Base-by-base conservation (phyloP, 2,113 vertebrate species). In the Hemiprocne comata region DNA sequence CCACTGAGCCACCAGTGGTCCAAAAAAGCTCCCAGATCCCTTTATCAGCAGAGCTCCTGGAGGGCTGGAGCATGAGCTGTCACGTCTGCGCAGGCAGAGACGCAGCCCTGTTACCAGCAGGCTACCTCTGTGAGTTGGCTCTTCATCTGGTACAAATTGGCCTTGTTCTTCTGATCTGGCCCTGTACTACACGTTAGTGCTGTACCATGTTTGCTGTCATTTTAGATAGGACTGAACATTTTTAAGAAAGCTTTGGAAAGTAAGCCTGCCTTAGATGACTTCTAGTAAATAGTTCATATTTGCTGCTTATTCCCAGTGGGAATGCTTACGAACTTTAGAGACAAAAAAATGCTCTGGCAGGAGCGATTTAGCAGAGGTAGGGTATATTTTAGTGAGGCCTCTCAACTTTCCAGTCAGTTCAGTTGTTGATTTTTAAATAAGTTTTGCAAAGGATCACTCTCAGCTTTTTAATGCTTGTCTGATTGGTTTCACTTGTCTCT, bases 401-500 rank as follows among this genome's bases (percentile, higher is more conserved):
- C 55, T 91, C 67, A 64, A 80, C 42, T 80, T 94, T 48, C 17
- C 53, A 61, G 33, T 71, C 65, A 46, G 48, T 51, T 86, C 1
- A 0, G 23, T 55, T 78, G 71, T 33, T 78, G 78, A 46, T 60
- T 93, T 95, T 95, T 90, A 88, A 90, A 19, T 54, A 85, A 91
- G 53, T n/a, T 34, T 88, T 92, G 38, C 69, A 51, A 74, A n/a
- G 40, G 21, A 86, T 80, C 72, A 36, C n/a, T 38, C 54, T 82
- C 12, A 23, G 46, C 57, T 85, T 66, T 85, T 64, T 84, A 70
- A 60, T 26, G 23, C 29, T 90, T 31, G 28, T 85, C 71, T 84
- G 76, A 46, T 5, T 77, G 83, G 36, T 72, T 95, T 94, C 46
- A 74, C 92, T 93, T 94, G 16, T 94, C 82, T 95, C 88, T 73